Percentiles rank a stretch among this genome's conserved stretches.
Evolutionary conservation across 1,140 invertebrate species (phyloP).

Genomic region (Rhizoglyphus robini): DNA sequence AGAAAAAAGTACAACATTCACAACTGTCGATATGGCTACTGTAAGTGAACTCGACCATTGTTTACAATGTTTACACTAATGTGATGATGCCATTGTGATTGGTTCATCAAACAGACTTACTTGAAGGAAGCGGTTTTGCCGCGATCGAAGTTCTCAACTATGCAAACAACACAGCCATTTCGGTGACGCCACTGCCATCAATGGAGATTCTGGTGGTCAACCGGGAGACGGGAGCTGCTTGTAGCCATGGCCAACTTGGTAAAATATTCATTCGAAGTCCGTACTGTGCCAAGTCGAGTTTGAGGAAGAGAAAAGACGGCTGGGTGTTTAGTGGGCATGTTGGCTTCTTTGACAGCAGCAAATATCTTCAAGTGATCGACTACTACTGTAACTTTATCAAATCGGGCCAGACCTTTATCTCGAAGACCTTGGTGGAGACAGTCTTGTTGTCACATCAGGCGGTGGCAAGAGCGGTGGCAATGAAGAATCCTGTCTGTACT

Average conservation of each 20-base stretch:
- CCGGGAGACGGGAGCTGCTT: neutral
- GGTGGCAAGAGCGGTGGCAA: neutral
- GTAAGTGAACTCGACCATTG: neutral
- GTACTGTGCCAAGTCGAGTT: neutral
- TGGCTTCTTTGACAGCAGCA: neutral
- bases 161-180: neutral
- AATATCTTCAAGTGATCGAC: neutral
- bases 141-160: neutral
- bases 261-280: constrained; percentile 5
- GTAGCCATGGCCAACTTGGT: neutral
- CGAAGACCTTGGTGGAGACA: constrained; percentile 9
- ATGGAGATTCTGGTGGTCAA: neutral
- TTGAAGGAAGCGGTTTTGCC: neutral
- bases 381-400: neutral
- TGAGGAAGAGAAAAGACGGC: neutral
- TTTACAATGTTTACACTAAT: neutral
- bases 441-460: neutral
- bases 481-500: neutral
- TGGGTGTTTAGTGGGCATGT: neutral
- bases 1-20: neutral
- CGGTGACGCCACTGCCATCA: neutral
- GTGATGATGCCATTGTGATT: neutral
- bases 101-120: neutral
- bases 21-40: neutral
- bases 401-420: neutral